phyloP scores from a whole-genome alignment of 2,888 invertebrate species.

The Melipona beecheii region DNA sequence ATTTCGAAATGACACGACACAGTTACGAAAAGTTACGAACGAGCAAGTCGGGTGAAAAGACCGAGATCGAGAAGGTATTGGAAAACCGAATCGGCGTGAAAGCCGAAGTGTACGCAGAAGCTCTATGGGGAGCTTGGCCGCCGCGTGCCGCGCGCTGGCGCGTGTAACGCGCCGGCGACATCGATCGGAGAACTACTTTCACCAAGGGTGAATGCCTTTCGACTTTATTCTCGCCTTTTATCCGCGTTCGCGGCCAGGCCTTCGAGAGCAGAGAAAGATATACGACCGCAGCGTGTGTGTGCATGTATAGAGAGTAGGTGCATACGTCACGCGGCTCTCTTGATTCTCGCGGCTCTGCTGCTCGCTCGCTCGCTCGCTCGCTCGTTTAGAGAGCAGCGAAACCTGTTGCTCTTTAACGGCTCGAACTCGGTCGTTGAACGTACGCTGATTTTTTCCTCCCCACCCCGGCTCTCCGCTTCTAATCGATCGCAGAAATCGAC shows the following conservation, averaged over 20 bases:
- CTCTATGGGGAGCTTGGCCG: not conserved
- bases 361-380: slow-evolving; percentile 43
- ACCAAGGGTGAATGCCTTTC: slow-evolving; percentile 79
- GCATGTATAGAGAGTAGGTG: slow-evolving; percentile 33
- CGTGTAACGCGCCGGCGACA: slow-evolving; percentile 57
- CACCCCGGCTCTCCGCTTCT: not conserved
- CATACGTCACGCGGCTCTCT: slow-evolving; percentile 60
- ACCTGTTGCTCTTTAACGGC: slow-evolving; percentile 72
- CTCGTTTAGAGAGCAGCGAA: slow-evolving; percentile 58
- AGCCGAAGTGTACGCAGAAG: slow-evolving; percentile 14
- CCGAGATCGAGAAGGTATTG: not conserved
- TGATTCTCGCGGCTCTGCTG: slow-evolving; percentile 51
- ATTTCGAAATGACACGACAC: too few species aligned
- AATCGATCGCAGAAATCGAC: not conserved
- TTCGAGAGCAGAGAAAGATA: slow-evolving; percentile 57
- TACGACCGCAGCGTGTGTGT: not conserved
- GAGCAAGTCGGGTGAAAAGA: not conserved
- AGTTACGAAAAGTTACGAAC: not conserved
- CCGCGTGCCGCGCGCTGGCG: slow-evolving; percentile 22
- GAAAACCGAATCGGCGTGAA: slow-evolving; percentile 21
- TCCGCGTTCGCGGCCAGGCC: slow-evolving; percentile 63
- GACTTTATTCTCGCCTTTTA: slow-evolving; percentile 74
- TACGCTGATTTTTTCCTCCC: slow-evolving; percentile 48
- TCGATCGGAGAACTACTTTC: slow-evolving; percentile 77
- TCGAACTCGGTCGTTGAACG: slow-evolving; percentile 64